Base-by-base conservation (phyloP, 1,140 invertebrate species). In the Hesperophylax magnus region DNA sequence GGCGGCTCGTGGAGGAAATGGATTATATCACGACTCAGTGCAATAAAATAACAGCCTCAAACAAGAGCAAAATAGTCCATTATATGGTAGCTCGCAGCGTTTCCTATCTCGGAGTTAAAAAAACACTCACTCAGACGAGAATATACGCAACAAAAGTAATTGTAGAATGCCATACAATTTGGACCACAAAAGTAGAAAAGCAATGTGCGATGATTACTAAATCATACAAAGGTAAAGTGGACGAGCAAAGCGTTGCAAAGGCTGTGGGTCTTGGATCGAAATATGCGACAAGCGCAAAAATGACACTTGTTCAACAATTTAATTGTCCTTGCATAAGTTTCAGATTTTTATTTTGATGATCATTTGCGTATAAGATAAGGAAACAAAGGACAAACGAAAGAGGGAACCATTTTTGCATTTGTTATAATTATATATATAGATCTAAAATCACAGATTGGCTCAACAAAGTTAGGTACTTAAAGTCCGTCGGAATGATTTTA, bases 1-100 rank as follows among this genome's bases (percentile, higher is more conserved):
- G n/a, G 39, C 20, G 14, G 22, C 27, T 31, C 22, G 47, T 27
- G 24, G 24, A 58, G 71, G 71, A 75, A 75, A 75, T 75, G 71
- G 54, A 75, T 58, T 75, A 58, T 54, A 56, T 75, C 71, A 75
- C 71, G 71, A 75, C 52, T 53, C 18, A 47, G 53, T 22, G 53
- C 6, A 56, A 75, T 71, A 47, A 56, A 27, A 56, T 22, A 56
- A 75, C 15, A 31, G 24, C 22, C 53, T 56, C 53, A 56, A 56
- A 75, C 71, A 27, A 75, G 53, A 75, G n/a, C 27, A 52, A 58
- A 58, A 27, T 52, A 5, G 14, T 15, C 15, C 15, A 75, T 58
- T 56, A 75, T 56, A n/a, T 56, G 52, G 71, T 75, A 75, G 67
- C 67, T 71, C 67, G 31, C 4, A 75, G 71, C 54, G n/a, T 75